Evolutionary conservation across 2,113 vertebrate species (phyloP).

Genomic region (Salvelinus fontinalis): DNA sequence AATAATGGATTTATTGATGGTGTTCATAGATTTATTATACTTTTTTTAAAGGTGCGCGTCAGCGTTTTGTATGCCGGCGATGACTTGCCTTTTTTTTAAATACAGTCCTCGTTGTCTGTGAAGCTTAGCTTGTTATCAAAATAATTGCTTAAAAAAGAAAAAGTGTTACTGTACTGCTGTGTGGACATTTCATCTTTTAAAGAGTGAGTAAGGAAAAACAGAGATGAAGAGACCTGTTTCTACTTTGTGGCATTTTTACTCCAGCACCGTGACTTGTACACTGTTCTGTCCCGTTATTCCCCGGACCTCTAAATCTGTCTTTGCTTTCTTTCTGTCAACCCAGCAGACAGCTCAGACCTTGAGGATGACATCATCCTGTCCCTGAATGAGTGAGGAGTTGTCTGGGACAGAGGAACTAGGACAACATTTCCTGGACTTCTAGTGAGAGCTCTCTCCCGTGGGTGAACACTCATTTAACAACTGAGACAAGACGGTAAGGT

Average conservation of each 20-base stretch:
- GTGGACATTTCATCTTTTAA: background rate
- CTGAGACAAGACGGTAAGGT: conserved; percentile 9
- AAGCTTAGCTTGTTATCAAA: no score
- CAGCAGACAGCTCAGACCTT: conserved; percentile 94
- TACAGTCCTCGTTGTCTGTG: no score
- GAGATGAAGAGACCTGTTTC: conserved; percentile 3
- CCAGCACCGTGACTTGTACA: conserved; percentile 27
- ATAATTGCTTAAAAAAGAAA: no score
- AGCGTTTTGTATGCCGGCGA: no score
- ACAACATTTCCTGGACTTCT: background rate
- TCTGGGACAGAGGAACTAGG: background rate
- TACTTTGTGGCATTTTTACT: conserved; percentile 27
- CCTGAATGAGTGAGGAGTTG: conserved; percentile 72
- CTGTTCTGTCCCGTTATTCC: conserved; percentile 8
- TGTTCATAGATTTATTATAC: no score
- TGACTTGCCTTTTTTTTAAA: no score
- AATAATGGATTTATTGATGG: no score
- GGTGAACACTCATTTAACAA: conserved; percentile 10
- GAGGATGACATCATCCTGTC: conserved; percentile 98
- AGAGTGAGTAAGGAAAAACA: conserved; percentile 7
- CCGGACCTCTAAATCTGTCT: conserved; percentile 34
- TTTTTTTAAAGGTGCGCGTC: no score
- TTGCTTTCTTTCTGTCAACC: conserved; percentile 59
- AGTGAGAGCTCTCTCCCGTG: background rate
- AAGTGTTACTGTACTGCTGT: no score